These are phyloP conservation scores for Galeopsomyia nigrocyanea DNA, from an alignment of 2,888 invertebrate species.

Conservation along the genomic window DNA sequence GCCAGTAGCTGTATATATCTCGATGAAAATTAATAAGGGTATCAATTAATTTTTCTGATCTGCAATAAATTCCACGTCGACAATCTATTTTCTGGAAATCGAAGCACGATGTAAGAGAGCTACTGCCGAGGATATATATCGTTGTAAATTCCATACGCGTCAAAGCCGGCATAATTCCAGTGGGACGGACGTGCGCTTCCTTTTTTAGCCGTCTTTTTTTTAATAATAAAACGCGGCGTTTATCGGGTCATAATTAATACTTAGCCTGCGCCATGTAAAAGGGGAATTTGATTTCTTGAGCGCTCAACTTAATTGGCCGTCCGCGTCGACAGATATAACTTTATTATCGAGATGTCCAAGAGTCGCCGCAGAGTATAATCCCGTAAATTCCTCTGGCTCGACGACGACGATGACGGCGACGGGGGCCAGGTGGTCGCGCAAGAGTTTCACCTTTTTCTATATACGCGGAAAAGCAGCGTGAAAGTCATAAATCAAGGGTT, in stretches of 20 bases:
- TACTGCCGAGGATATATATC: neutral
- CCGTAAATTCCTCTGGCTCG: constrained; percentile 25
- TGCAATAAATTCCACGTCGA: too few relatives aligned
- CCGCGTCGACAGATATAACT: constrained; percentile 5
- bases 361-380: constrained; percentile 6
- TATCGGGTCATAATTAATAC: constrained; percentile 43
- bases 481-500: constrained; percentile 30
- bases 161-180: neutral
- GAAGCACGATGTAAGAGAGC: too few relatives aligned
- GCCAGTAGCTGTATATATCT: neutral
- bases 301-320: constrained; percentile 26
- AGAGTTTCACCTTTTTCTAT: neutral
- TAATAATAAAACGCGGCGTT: constrained; percentile 22
- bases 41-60: neutral
- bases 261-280: constrained; percentile 20
- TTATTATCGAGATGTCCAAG: constrained; percentile 10
- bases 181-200: neutral
- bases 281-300: constrained; percentile 25
- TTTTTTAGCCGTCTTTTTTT: neutral
- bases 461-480: constrained; percentile 34
- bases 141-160: neutral
- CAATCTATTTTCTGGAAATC: too few relatives aligned
- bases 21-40: constrained; percentile 18
- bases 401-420: neutral
- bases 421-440: constrained; percentile 18